These are phyloP conservation scores for Canis aureus DNA, from an alignment of 2,113 vertebrate species.

Conservation along the genomic window DNA sequence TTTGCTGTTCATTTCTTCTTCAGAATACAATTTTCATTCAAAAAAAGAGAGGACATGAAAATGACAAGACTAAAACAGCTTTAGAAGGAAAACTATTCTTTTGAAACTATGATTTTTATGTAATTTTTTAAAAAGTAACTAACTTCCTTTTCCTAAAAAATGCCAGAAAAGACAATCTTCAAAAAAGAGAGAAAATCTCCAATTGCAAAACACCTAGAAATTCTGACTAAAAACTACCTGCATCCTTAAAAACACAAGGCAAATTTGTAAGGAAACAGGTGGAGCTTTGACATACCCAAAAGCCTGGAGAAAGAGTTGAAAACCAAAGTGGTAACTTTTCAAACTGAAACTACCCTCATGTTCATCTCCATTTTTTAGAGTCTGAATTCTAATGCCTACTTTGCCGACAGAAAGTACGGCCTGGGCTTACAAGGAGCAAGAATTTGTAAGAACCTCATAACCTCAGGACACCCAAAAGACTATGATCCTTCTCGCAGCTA, in stretches of 20 bases:
- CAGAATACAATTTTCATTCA: not conserved
- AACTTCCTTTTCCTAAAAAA: not conserved
- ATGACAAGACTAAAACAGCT: not conserved
- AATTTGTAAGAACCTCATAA: not conserved
- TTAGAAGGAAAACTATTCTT: not conserved
- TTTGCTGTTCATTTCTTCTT: slow-evolving; percentile 26
- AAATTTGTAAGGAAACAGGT: not conserved
- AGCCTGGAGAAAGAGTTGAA: not conserved
- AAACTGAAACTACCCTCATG: not conserved
- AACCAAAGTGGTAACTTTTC: not conserved
- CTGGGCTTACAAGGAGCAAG: not conserved
- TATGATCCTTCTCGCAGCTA: not conserved
- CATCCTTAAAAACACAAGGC: not conserved
- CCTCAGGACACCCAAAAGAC: not conserved
- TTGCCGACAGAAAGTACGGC: not conserved
- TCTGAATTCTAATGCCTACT: not conserved
- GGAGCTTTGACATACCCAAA: not conserved
- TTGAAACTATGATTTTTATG: slow-evolving; percentile 31
- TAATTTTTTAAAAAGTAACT: not conserved
- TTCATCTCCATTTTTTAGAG: not conserved
- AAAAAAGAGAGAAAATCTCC: not conserved
- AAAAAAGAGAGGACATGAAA: not conserved
- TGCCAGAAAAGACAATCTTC: not conserved
- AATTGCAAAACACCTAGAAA: not conserved
- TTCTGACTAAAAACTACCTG: not conserved